Evolutionary conservation across 2,797 vertebrate genomes (phyloP).

Genomic region (Stomatorhinus walkeri): DNA sequence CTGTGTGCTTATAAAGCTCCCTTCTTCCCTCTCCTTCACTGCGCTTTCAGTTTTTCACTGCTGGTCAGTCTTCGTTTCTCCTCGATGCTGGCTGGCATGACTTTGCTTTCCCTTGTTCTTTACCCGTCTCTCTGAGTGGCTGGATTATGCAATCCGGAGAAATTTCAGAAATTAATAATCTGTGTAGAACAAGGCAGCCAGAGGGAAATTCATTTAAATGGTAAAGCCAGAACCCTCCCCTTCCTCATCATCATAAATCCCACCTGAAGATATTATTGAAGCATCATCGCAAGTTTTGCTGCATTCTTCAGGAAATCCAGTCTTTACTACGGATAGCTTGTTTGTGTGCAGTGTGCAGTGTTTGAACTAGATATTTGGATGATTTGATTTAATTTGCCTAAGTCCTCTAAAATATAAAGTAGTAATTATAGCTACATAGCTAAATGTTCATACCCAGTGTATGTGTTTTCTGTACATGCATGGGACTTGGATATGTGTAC

Average conservation of each 20-base stretch:
- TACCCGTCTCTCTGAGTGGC: neutral
- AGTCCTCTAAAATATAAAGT: neutral
- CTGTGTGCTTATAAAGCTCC: slow-evolving; percentile 79
- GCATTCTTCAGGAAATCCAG: neutral
- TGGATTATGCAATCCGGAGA: neutral
- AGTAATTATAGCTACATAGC: neutral
- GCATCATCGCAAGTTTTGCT: neutral
- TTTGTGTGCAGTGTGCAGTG: neutral
- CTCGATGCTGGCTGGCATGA: slow-evolving; percentile 18
- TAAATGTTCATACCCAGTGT: neutral
- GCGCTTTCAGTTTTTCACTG: slow-evolving; percentile 60
- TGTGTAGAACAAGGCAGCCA: neutral
- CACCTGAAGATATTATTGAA: neutral
- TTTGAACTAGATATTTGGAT: neutral
- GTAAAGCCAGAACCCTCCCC: neutral
- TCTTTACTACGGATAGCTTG: neutral
- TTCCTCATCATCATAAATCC: neutral
- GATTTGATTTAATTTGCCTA: neutral
- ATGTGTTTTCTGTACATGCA: neutral
- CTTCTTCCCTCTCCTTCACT: slow-evolving; percentile 47
- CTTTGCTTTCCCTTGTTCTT: neutral
- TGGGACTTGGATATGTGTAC: neutral
- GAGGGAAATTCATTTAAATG: neutral
- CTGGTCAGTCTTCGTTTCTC: slow-evolving; percentile 70
- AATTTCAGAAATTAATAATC: neutral